Evolutionary conservation across 2,113 vertebrate species (phyloP), one percentile per base, ranked within the genome.

Genomic region (Thomomys bottae): DNA sequence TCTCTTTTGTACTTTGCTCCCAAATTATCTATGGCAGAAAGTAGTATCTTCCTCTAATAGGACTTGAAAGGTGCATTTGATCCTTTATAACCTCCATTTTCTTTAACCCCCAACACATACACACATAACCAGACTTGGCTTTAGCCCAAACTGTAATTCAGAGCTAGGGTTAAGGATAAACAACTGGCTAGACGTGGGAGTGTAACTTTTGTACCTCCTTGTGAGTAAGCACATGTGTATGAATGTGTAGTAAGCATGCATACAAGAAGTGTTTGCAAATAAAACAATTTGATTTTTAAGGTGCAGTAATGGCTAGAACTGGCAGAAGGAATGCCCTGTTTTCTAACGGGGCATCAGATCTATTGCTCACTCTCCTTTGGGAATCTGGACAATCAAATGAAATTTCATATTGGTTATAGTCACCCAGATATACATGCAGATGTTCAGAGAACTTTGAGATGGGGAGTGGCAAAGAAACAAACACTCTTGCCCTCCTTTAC

Each of bases 171-270:
- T 42, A 76, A 75, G 21, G 32, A 21, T 49, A 57, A 18, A 67
- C 4, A 49, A 61, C 42, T 28, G 64, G 30, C 38, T 40, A 42
- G 72, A 32, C 59, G 32, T 10, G 12, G 6, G 18, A 67, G 8
- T n/a, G 45, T 32, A 42, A 88, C 5, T 59, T 54, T 42, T 87
- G 24, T n/a, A 34, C 4, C 9, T 2, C 23, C 4, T 26, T n/a
- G 42, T 36, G 17, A 57, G 15, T 3, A 0, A 3, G 1, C 12
- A 20, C 26, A 20, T 9, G 3, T 6, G 15, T 2, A 8, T 14
- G 21, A 76, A 12, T 5, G 23, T 9, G 8, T 18, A 14, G 20
- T 5, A n/a, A 36, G 24, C 67, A 7, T 81, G 66, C 36, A 20
- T 59, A 49, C 34, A 73, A 23, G 21, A 20, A 8, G 9, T 11